Evolutionary conservation across 1,140 invertebrate genomes (phyloP).

Genomic region (Rhagoletis zephyria): DNA sequence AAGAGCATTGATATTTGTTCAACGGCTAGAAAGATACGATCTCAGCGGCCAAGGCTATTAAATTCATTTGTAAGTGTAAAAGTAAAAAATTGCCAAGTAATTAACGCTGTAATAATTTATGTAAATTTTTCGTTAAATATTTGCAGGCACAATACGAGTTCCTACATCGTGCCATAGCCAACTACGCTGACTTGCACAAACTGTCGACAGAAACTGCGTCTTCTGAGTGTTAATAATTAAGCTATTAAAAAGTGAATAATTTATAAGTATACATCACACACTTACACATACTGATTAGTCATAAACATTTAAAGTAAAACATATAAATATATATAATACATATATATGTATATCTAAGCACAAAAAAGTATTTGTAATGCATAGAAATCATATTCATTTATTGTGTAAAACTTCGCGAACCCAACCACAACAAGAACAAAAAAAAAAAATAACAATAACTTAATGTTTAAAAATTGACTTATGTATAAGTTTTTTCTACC

Average conservation of each 20-base stretch:
- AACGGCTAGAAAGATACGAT: conserved; percentile 85
- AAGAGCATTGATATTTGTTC: conserved; percentile 89
- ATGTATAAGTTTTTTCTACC: conserved; percentile 52
- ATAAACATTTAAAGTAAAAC: conserved; percentile 45
- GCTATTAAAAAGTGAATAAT: conserved; percentile 29
- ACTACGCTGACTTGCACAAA: conserved; percentile 90
- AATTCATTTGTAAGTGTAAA: conserved; percentile 83
- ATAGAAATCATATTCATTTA: conserved; percentile 48
- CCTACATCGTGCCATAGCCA: conserved; percentile 89
- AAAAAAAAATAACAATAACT: conserved; percentile 19
- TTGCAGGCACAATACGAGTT: conserved; percentile 92
- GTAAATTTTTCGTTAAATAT: conserved; percentile 57
- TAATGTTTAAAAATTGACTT: conserved; percentile 49
- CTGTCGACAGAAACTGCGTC: conserved; percentile 75
- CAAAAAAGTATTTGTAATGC: conserved; percentile 51
- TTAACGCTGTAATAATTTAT: conserved; percentile 13
- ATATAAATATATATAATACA: conserved; percentile 44
- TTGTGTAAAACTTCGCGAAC: conserved; percentile 45
- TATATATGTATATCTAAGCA: conserved; percentile 41
- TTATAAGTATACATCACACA: conserved; percentile 46
- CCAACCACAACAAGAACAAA: conserved; percentile 26
- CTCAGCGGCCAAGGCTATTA: conserved; percentile 87
- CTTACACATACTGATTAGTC: conserved; percentile 47
- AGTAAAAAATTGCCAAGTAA: not conserved
- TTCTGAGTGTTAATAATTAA: conserved; percentile 59